Evolutionary conservation across 2,797 vertebrate species (phyloP).

Genomic region (Etheostoma perlongum): DNA sequence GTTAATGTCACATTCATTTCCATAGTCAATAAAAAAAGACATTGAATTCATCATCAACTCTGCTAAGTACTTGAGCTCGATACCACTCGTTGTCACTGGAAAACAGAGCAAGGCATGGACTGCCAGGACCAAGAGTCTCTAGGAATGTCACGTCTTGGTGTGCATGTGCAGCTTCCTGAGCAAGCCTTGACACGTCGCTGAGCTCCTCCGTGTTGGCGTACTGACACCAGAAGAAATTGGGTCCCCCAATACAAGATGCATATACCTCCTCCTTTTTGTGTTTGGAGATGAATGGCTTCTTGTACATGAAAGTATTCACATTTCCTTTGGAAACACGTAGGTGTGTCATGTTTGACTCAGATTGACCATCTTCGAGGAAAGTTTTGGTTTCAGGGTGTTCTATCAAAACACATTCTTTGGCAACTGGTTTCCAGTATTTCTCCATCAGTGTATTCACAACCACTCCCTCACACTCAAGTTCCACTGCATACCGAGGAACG

Average conservation of each 20-base stretch:
- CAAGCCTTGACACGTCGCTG: constrained; percentile 63
- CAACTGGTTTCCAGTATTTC: constrained; percentile 70
- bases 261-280: constrained; percentile 78
- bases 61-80: constrained; percentile 83
- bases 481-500: constrained; percentile 82
- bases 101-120: constrained; percentile 86
- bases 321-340: constrained; percentile 6
- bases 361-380: not conserved
- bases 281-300: constrained; percentile 52
- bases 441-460: constrained; percentile 85
- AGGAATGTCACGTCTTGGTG: constrained; percentile 18
- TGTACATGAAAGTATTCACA: constrained; percentile 33
- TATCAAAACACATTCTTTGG: not conserved
- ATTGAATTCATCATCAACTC: constrained; percentile 41
- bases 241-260: constrained; percentile 82
- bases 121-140: constrained; percentile 73
- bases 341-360: not conserved
- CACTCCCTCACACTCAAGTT: constrained; percentile 78
- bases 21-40: constrained; percentile 91
- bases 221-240: constrained; percentile 92
- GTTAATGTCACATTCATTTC: constrained; percentile 84
- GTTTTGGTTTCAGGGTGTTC: not conserved
- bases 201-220: constrained; percentile 60
- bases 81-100: constrained; percentile 87
- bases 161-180: constrained; percentile 79